Percentiles rank a stretch among this genome's conserved stretches.
Conservation (phyloP, 92 coral and sea anemone genomes). For the Hydrozoanthus gracilis region DNA sequence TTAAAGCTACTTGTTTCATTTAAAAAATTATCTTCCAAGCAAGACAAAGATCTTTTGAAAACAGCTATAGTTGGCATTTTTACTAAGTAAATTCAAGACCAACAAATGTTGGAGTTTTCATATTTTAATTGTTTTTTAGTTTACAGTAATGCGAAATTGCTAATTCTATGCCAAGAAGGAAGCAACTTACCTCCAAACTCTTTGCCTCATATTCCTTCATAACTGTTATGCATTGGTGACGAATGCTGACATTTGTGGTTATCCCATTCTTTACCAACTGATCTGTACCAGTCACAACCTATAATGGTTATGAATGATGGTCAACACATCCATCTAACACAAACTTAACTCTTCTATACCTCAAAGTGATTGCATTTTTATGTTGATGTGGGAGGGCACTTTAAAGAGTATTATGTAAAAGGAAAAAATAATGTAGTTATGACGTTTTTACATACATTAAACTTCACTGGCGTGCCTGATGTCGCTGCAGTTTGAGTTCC, state of each 20-base stretch:
- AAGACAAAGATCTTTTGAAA: no score
- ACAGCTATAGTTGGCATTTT: no score
- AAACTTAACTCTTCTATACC: no score
- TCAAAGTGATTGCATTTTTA: no score
- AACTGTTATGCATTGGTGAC: conserved; percentile 95
- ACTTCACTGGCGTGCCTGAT: conserved; percentile 85
- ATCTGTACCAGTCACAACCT: conserved; percentile 86
- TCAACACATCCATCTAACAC: not conserved
- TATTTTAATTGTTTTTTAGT: not conserved
- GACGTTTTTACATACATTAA: conserved; percentile 64
- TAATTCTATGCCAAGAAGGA: not conserved
- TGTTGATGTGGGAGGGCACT: no score
- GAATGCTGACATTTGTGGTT: conserved; percentile 74
- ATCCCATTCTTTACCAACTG: conserved; percentile 93
- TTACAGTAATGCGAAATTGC: not conserved
- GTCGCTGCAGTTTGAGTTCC: conserved; percentile 62
- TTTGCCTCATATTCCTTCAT: conserved; percentile 91
- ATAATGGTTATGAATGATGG: not conserved
- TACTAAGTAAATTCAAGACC: no score
- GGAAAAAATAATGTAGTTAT: no score
- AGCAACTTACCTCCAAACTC: conserved; percentile 83
- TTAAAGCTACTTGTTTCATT: no score
- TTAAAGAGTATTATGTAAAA: no score
- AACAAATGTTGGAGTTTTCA: no score
- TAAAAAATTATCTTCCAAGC: no score